Conservation (phyloP, 2,797 vertebrate genomes). For the Lacerta viridis region DNA sequence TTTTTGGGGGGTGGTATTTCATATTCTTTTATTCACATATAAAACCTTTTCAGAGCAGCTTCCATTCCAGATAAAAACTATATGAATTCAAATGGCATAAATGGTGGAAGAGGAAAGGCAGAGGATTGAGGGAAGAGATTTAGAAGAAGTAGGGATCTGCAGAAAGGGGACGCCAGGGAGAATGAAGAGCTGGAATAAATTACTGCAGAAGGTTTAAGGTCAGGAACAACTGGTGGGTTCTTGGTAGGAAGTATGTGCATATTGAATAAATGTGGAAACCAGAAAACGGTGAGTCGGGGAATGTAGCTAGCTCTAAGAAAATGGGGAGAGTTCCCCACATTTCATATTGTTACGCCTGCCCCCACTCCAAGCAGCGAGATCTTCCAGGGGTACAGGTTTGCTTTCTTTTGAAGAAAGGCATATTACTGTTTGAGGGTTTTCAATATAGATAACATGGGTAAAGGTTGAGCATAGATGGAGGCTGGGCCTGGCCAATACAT, state of each 20-base stretch:
- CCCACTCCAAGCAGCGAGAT: not conserved
- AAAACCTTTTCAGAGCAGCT: not conserved
- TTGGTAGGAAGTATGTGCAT: not conserved
- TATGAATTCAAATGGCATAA: not conserved
- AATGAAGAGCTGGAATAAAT: not conserved
- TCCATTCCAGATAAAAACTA: not conserved
- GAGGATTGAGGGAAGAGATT: too few species aligned
- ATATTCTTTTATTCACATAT: too few species aligned
- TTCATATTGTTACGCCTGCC: not conserved
- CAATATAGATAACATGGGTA: not conserved
- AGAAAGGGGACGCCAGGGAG: not conserved
- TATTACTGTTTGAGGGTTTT: not conserved
- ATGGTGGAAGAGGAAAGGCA: not conserved
- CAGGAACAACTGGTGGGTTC: not conserved
- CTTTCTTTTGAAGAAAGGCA: not conserved
- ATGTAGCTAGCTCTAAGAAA: not conserved
- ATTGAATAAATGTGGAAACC: not conserved
- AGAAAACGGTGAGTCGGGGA: not conserved
- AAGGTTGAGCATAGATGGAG: not conserved
- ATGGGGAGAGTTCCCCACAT: not conserved
- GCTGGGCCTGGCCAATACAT: too few species aligned
- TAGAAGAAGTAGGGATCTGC: not conserved
- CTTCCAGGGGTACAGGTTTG: not conserved
- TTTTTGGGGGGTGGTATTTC: too few species aligned
- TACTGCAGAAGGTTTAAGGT: not conserved